Conservation (phyloP, 2,797 vertebrate genomes). For the Hypotaenidia philippensis region DNA sequence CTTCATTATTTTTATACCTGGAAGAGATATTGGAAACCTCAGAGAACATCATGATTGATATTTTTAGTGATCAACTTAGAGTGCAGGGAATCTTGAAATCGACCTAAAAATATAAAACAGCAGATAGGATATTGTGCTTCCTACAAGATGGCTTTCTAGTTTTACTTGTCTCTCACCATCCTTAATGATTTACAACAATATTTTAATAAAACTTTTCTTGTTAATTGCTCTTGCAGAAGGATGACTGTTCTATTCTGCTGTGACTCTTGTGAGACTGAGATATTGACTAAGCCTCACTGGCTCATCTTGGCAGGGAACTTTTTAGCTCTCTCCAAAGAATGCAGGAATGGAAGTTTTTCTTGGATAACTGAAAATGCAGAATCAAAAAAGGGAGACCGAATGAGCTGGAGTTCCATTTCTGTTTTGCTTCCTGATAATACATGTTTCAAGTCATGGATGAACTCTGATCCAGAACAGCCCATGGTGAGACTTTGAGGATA, state of each 20-base stretch:
- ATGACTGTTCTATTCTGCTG: background rate
- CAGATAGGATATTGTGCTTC: background rate
- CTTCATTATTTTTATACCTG: conserved; percentile 16
- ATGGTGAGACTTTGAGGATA: background rate
- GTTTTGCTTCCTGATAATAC: background rate
- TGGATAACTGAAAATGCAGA: background rate
- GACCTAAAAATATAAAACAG: background rate
- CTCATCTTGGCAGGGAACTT: background rate
- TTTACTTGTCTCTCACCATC: background rate
- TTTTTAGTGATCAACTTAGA: conserved; percentile 30
- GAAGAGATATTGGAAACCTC: background rate
- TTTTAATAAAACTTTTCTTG: background rate
- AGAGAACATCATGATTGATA: conserved; percentile 1
- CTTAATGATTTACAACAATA: background rate
- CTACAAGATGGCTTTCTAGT: background rate
- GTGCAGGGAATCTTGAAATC: background rate
- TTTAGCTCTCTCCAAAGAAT: background rate
- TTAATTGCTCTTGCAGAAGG: background rate
- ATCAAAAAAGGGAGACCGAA: background rate
- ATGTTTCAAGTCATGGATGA: background rate
- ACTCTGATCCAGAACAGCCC: background rate
- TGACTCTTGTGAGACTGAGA: background rate
- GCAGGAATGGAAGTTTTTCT: background rate
- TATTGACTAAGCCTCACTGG: background rate
- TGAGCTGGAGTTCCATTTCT: background rate